Conservation (phyloP, 2,888 invertebrate species). For the Adelphocoris suturalis region DNA sequence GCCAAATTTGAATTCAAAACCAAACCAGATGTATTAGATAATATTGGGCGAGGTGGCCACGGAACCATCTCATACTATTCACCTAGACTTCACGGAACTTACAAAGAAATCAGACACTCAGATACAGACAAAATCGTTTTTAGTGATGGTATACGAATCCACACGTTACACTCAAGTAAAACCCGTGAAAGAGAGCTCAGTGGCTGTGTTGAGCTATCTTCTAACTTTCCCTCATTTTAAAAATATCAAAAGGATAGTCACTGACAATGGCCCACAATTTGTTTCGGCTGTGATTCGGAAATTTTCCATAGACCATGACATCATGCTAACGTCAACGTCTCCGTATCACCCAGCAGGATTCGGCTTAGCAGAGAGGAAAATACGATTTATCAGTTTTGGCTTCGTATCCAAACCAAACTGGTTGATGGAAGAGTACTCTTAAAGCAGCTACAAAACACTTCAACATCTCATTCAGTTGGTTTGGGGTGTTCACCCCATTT, state of each 20-base stretch:
- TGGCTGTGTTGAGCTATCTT: conserved; percentile 1
- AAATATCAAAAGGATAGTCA: not conserved
- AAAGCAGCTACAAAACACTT: too few relatives aligned
- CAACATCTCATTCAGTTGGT: too few relatives aligned
- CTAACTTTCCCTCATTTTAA: not conserved
- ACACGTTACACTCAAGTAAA: conserved; percentile 17
- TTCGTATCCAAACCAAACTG: too few relatives aligned
- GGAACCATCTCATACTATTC: conserved; percentile 33
- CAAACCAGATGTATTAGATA: conserved; percentile 40
- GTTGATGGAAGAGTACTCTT: not conserved
- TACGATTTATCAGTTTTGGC: too few relatives aligned
- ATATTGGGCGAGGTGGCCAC: not conserved
- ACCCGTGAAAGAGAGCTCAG: conserved; percentile 34
- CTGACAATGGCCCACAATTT: not conserved
- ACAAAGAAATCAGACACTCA: conserved; percentile 30
- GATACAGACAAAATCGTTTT: not conserved
- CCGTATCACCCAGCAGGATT: conserved; percentile 22
- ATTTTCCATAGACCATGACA: not conserved
- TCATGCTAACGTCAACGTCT: not conserved
- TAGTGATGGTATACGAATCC: conserved; percentile 37
- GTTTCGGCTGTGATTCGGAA: too few relatives aligned
- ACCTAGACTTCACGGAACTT: conserved; percentile 52
- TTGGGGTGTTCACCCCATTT: too few relatives aligned
- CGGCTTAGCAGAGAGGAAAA: not conserved
- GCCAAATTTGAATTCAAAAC: conserved; percentile 23